Conservation (phyloP, 1,140 invertebrate genomes). For the Zophobas atratus region DNA sequence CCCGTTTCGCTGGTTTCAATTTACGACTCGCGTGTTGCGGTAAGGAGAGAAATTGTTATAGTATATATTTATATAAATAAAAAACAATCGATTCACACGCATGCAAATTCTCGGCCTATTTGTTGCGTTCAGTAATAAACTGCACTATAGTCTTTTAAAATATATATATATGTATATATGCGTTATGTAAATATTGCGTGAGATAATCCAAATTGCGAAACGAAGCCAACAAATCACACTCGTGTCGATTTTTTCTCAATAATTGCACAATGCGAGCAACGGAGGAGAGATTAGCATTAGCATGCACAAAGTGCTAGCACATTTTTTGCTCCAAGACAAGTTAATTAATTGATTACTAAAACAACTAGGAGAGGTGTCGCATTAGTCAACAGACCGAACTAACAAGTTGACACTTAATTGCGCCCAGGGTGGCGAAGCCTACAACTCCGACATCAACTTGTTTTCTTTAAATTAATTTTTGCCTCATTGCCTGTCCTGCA, state of each 20-base stretch:
- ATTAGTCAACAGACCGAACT: slow-evolving; percentile 42
- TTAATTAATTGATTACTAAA: slow-evolving; percentile 42
- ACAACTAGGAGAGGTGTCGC: slow-evolving; percentile 42
- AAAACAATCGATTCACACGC: slow-evolving; percentile 28
- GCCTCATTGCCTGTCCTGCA: slow-evolving; percentile 40
- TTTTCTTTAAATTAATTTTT: slow-evolving; percentile 44
- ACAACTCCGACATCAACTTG: slow-evolving; percentile 40
- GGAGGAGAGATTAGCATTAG: neutral
- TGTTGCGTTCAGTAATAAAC: slow-evolving; percentile 35
- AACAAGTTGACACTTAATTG: slow-evolving; percentile 43
- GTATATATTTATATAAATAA: slow-evolving; percentile 33
- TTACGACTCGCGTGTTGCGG: slow-evolving; percentile 21
- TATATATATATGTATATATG: slow-evolving; percentile 38
- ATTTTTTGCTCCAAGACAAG: slow-evolving; percentile 33
- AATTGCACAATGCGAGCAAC: slow-evolving; percentile 19
- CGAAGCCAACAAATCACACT: slow-evolving; percentile 21
- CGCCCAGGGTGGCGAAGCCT: slow-evolving; percentile 39
- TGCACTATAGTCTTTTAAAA: slow-evolving; percentile 41
- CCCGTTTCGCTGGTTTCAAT: slow-evolving; percentile 6
- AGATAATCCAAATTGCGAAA: slow-evolving; percentile 35
- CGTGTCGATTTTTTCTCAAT: slow-evolving; percentile 19
- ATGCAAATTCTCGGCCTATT: slow-evolving; percentile 44
- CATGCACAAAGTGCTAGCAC: slow-evolving; percentile 21
- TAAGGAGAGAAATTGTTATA: slow-evolving; percentile 21
- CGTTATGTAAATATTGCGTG: slow-evolving; percentile 49